Base-by-base conservation (phyloP, 2,113 vertebrate genomes). In the Pterocles burchelli region DNA sequence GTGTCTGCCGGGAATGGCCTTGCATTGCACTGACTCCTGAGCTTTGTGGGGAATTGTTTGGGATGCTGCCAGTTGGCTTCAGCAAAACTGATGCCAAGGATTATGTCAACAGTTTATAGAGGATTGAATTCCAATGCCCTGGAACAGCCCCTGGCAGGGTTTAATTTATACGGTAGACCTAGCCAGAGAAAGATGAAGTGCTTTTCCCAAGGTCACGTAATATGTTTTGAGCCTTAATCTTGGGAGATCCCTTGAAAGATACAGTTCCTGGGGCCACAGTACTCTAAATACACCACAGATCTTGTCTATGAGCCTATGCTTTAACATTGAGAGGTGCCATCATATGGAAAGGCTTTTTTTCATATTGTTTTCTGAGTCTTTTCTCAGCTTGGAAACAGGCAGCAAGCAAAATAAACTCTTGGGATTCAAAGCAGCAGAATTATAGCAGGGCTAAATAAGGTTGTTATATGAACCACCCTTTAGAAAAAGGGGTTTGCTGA, bases 91-190 rank as follows among this genome's bases (percentile, higher is more conserved):
- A 78, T 96, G 93, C 95, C 91, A 95, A 89, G 88, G 94, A 96
- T 97, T 95, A 97, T 96, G 95, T 97, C 95, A 97, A 95, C 93
- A 77, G 95, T 97, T 95, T 96, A 95, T 81, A 78, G 57, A 89
- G 76, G 91, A 95, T 90, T 95, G 93, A 92, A 95, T 97, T 95
- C 94, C 94, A 96, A 6, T 92, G 89, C 94, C 94, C 93, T 92
- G 83, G 93, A 93, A 96, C 93, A 95, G 93, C 90, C 94, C 88
- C 86, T 92, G 77, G 65, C 70, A 81, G 80, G 57, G 21, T 78
- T 96, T 93, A 90, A 87, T 90, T 96, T 95, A 71, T 90, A 70
- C 9, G 11, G 22, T 86, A 92, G 65, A 81, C 18, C 36, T 66
- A 93, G 66, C 80, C 86, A 89, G 83, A 90, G 70, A 90, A 84